A percentile compares a stretch with the other conserved stretches of the same genome.
Evolutionary conservation across 2,797 vertebrate species (phyloP).

Genomic region (Neoniphon sammara): DNA sequence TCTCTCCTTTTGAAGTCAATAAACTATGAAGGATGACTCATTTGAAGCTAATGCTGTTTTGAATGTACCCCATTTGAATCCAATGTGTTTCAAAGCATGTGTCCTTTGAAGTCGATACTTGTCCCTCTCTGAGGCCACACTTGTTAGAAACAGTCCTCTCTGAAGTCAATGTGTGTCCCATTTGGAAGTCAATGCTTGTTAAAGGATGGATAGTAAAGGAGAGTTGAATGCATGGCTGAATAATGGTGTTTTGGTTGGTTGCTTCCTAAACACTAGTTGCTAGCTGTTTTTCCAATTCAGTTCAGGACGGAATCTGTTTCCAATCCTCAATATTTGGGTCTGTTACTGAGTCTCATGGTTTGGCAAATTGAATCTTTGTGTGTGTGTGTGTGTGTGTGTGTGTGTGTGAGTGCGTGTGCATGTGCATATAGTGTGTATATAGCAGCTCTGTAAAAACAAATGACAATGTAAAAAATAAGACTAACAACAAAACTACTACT

Average conservation of each 20-base stretch:
- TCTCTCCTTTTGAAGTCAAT: conserved; percentile 74
- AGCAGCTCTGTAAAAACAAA: no score
- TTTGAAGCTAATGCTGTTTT: conserved; percentile 75
- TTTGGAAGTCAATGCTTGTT: conserved; percentile 76
- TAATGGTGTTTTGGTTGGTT: conserved; percentile 56
- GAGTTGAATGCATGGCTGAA: conserved; percentile 57
- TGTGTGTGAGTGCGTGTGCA: neutral
- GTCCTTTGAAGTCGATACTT: conserved; percentile 77
- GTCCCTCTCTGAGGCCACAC: conserved; percentile 67
- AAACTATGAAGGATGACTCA: conserved; percentile 78
- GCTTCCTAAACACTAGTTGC: conserved; percentile 58
- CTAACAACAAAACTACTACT: no score
- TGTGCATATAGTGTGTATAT: neutral
- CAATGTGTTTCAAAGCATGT: conserved; percentile 74
- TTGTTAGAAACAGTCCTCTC: conserved; percentile 65
- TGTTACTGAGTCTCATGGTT: conserved; percentile 24
- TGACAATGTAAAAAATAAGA: no score
- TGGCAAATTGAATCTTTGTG: conserved; percentile 18
- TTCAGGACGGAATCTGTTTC: conserved; percentile 24
- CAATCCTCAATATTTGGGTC: neutral
- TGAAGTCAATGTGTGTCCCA: conserved; percentile 74
- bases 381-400: neutral
- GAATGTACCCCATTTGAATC: conserved; percentile 72
- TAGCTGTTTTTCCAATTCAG: conserved; percentile 27
- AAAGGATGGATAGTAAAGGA: conserved; percentile 61